These are phyloP conservation scores for Bimastos eiseni DNA, from an alignment of 2,888 invertebrate species.

Conservation along the genomic window DNA sequence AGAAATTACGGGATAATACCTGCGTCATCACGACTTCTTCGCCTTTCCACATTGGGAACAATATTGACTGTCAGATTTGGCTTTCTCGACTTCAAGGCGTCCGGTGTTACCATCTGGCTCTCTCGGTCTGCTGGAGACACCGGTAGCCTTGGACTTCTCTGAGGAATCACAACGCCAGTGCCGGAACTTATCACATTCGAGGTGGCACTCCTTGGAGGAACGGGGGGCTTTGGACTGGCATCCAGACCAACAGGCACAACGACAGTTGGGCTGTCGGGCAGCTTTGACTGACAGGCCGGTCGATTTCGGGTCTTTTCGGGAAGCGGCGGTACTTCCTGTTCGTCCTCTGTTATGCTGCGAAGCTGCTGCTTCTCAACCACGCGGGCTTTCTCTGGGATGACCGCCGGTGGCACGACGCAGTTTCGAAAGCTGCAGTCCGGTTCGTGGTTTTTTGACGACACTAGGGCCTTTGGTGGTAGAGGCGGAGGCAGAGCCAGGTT, in stretches of 20 bases:
- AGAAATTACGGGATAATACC: not conserved
- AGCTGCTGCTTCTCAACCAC: not conserved
- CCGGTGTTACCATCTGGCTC: slow-evolving; percentile 39
- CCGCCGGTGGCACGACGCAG: not conserved
- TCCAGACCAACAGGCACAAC: not conserved
- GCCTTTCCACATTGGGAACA: not conserved
- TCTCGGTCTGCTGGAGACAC: slow-evolving; percentile 67
- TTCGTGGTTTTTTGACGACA: not conserved
- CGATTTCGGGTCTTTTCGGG: not conserved
- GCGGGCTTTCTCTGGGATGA: not conserved
- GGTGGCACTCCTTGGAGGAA: slow-evolving; percentile 20
- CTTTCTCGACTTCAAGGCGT: slow-evolving; percentile 36
- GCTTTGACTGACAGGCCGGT: not conserved
- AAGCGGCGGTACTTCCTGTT: not conserved
- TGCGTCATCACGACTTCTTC: not conserved
- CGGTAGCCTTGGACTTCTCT: slow-evolving; percentile 63
- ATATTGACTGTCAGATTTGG: slow-evolving; percentile 40
- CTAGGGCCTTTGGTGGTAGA: slow-evolving; percentile 26
- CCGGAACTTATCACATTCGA: slow-evolving; percentile 24
- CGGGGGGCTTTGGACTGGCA: not conserved
- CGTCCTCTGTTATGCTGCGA: slow-evolving; percentile 7
- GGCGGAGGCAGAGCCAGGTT: slow-evolving; percentile 24
- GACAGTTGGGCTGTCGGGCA: not conserved
- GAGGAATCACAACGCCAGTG: not conserved
- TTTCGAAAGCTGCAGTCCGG: not conserved